phyloP scores from a whole-genome alignment of 2,797 vertebrate species.

The Gorsachius magnificus region DNA sequence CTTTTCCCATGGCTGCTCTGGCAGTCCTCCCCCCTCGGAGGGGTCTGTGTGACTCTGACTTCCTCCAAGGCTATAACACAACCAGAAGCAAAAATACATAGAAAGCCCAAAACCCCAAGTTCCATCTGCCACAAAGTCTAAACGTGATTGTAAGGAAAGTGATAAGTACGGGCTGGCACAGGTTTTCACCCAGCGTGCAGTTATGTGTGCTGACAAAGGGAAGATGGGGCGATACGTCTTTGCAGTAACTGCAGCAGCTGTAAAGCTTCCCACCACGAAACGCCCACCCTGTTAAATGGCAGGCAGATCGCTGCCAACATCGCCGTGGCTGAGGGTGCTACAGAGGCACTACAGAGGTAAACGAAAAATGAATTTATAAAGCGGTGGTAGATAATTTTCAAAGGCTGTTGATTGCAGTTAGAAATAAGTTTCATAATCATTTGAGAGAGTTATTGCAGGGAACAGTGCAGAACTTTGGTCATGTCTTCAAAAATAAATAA shows the following conservation, averaged over 20 bases:
- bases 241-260: neutral
- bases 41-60: neutral
- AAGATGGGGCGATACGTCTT: neutral
- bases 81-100: neutral
- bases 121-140: neutral
- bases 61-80: neutral
- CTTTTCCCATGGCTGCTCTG: neutral
- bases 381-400: neutral
- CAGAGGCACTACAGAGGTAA: neutral
- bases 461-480: neutral
- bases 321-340: neutral
- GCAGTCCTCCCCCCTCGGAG: accelerated
- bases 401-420: neutral
- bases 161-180: accelerated
- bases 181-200: neutral
- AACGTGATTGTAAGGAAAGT: neutral
- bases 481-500: conserved; percentile 40
- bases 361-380: neutral
- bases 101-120: neutral
- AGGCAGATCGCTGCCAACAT: neutral
- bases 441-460: neutral
- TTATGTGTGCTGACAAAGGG: neutral
- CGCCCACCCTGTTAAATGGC: neutral
- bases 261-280: neutral
- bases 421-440: neutral